A percentile compares a stretch with the other conserved stretches of the same genome.
These are phyloP conservation scores for Dendrolimus kikuchii DNA, from an alignment of 1,140 invertebrate genomes.

Conservation along the genomic window DNA sequence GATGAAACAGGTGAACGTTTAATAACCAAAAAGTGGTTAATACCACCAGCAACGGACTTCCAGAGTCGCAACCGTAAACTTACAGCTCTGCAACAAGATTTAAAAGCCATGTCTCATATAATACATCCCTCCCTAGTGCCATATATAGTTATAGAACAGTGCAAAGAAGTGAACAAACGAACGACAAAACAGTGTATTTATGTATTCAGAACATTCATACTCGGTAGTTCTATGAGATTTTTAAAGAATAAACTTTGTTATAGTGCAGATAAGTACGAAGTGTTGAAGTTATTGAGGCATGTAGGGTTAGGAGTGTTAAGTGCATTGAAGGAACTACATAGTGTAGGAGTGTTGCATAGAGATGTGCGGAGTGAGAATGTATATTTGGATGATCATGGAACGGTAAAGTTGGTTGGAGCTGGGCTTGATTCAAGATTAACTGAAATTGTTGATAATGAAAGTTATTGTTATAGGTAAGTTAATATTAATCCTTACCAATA, in stretches of 20 bases:
- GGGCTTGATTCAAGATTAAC: slow-evolving; percentile 38
- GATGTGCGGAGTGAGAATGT: slow-evolving; percentile 53
- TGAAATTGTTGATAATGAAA: slow-evolving; percentile 42
- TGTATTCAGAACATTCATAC: slow-evolving; percentile 78
- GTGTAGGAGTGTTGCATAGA: slow-evolving; percentile 39
- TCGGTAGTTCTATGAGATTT: slow-evolving; percentile 41
- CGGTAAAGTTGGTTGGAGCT: slow-evolving; percentile 49
- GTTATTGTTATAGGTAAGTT: slow-evolving; percentile 49
- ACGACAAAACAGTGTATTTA: slow-evolving; percentile 64
- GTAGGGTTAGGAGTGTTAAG: slow-evolving; percentile 77
- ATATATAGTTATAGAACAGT: slow-evolving; percentile 79
- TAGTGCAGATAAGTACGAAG: slow-evolving; percentile 67
- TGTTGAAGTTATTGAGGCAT: slow-evolving; percentile 75
- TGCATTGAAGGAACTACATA: slow-evolving; percentile 72
- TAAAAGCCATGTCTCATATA: slow-evolving; percentile 77
- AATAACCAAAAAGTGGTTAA: slow-evolving; percentile 72
- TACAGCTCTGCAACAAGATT: slow-evolving; percentile 79
- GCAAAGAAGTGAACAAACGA: slow-evolving; percentile 68
- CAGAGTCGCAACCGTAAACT: slow-evolving; percentile 50
- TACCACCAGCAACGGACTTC: slow-evolving; percentile 35
- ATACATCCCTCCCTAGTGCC: slow-evolving; percentile 79
- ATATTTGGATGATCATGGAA: slow-evolving; percentile 40
- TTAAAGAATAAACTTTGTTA: slow-evolving; percentile 29
- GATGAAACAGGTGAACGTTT: slow-evolving; percentile 44
- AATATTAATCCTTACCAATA: slow-evolving; percentile 1